phyloP scores from a whole-genome alignment of 2,113 vertebrate species.

The Dendrocopos noguchii region DNA sequence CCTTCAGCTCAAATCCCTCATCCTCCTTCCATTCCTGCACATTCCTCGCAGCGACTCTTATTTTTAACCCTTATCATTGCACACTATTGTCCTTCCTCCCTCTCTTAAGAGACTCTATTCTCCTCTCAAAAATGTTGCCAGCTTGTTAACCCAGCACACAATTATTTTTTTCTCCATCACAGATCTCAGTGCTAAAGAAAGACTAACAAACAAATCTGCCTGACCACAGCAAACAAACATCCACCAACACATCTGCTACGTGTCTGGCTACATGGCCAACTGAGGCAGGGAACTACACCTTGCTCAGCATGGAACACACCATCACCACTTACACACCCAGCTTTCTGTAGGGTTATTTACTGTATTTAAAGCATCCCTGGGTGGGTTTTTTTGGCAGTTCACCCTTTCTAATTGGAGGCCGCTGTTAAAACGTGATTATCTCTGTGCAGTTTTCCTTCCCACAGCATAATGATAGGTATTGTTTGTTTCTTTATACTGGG shows the following conservation, averaged over 20 bases:
- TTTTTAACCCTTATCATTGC: slow-evolving; percentile 22
- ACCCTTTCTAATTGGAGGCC: neutral
- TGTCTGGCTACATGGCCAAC: neutral
- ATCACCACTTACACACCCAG: neutral
- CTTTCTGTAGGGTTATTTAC: neutral
- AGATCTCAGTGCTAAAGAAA: neutral
- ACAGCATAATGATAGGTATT: neutral
- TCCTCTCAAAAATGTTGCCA: neutral
- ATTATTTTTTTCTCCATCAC: neutral
- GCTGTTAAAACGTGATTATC: neutral
- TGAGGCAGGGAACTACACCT: neutral
- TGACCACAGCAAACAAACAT: accelerated
- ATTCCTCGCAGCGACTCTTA: neutral
- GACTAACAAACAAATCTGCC: neutral
- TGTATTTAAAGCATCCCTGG: neutral
- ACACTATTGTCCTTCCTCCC: neutral
- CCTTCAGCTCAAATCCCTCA: slow-evolving; percentile 43
- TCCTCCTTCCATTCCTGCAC: slow-evolving; percentile 43
- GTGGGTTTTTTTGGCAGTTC: neutral
- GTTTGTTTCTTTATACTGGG: slow-evolving; percentile 6
- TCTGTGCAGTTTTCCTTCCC: neutral
- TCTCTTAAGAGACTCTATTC: neutral
- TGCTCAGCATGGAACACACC: neutral
- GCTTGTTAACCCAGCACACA: neutral
- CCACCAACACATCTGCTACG: neutral